These are phyloP conservation scores for Lonchura striata DNA, from an alignment of 2,113 vertebrate genomes.

Conservation along the genomic window DNA sequence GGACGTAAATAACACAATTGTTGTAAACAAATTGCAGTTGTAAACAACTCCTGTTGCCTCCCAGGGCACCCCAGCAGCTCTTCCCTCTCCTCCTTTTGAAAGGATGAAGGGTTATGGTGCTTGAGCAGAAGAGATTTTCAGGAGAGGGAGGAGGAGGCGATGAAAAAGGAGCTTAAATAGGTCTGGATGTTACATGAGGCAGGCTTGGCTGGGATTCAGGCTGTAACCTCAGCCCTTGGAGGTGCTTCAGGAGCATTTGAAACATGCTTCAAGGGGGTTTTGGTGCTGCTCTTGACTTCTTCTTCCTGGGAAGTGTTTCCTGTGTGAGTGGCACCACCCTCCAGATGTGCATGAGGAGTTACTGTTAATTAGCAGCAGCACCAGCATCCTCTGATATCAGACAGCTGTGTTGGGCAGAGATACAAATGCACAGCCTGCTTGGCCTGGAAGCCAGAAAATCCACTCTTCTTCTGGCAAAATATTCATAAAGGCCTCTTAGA, in stretches of 20 bases:
- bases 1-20: fast-evolving
- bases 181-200: background rate
- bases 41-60: background rate
- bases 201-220: background rate
- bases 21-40: background rate
- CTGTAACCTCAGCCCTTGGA: background rate
- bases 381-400: background rate
- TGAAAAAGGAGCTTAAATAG: background rate
- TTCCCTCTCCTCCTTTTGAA: background rate
- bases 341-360: background rate
- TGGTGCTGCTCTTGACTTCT: background rate
- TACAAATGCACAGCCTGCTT: background rate
- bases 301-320: background rate
- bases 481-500: background rate
- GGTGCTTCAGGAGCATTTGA: background rate
- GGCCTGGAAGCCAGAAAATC: background rate
- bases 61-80: background rate
- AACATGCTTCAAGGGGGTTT: background rate
- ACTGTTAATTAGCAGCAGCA: background rate
- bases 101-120: background rate
- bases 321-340: background rate
- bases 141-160: background rate
- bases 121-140: background rate
- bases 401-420: background rate
- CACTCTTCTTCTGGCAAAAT: background rate